Evolutionary conservation across 64 coral and sea anemone species (phyloP).

Genomic region (Dendronephthya gigantea): DNA sequence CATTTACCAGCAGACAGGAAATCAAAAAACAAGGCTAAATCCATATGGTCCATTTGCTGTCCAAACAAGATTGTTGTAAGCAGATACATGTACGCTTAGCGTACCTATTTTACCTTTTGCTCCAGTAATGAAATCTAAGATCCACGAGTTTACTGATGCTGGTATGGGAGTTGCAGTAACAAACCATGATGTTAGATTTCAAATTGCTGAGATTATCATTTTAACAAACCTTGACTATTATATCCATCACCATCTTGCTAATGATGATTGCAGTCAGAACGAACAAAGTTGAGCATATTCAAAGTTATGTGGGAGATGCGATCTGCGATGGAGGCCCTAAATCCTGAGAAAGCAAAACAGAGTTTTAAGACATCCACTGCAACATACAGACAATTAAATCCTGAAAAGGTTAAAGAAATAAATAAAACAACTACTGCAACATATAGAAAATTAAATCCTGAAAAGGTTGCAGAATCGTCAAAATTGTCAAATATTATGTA

Average conservation of each 20-base stretch:
- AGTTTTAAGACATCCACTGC: no score
- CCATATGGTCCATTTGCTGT: no score
- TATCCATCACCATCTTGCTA: conserved; percentile 18
- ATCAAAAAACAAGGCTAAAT: no score
- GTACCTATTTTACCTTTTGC: background rate
- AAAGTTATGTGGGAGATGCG: conserved; percentile 23
- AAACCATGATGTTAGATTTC: conserved; percentile 18
- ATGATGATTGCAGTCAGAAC: conserved; percentile 35
- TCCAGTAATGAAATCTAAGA: background rate
- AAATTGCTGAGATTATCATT: conserved; percentile 4
- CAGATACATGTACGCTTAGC: no score
- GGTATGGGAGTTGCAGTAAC: conserved; percentile 22
- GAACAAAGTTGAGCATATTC: conserved; percentile 8
- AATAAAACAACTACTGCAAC: no score
- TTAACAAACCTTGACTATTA: conserved; percentile 21
- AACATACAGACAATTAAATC: no score
- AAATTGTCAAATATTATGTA: no score
- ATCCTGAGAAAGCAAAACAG: conserved; percentile 25
- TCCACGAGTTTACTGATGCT: conserved; percentile 28
- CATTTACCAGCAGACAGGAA: no score
- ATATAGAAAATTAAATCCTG: no score
- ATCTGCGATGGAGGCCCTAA: conserved; percentile 13
- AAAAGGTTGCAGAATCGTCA: no score
- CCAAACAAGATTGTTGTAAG: no score
- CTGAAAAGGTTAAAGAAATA: no score